Evolutionary conservation across 1,140 invertebrate species (phyloP), one percentile per base, ranked within the genome.

Genomic region (Drosophila lowei): DNA sequence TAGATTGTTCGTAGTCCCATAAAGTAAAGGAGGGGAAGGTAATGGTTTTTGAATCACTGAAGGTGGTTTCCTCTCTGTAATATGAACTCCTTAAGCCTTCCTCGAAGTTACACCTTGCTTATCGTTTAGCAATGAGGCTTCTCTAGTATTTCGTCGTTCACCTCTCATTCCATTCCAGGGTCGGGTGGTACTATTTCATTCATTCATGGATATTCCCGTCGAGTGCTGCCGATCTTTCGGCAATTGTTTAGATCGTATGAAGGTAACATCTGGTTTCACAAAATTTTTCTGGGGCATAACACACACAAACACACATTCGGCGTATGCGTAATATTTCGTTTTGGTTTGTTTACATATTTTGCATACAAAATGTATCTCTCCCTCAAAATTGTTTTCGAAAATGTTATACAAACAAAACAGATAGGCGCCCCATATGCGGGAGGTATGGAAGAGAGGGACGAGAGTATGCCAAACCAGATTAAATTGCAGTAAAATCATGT

Each of bases 401-500:
- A 63, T 11, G 9, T 61, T 54, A 41, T 15, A 66, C 47, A 58
- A 64, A 58, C 38, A 73, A 58, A 21, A 9, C 15, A 23, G 23
- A 43, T 61, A 55, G 43, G 52, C 43, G 9, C 8, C 49, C 49
- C 0, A 4, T 25, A 7, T n/a, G 25, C 25, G 11, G 15, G 47
- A 21, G 28, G 34, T 55, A 50, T 44, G 59, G 18, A 28, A 48
- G 49, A 34, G 28, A 11, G 25, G 21, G n/a, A 23, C 47, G 30
- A 34, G 52, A 15, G 57, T 48, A 11, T 47, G 54, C 44, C 52
- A 79, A 84, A 84, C 80, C 80, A 84, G 80, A 84, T 84, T 77
- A 79, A 62, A 67, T 86, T 88, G 84, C 83, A 89, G 83, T 76
- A 72, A 88, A 88, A 88, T 88, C 83, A 88, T 72, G 83, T 83